Evolutionary conservation across 2,797 vertebrate species (phyloP), one percentile per base, ranked within the genome.

Genomic region (Sibirionetta formosa): DNA sequence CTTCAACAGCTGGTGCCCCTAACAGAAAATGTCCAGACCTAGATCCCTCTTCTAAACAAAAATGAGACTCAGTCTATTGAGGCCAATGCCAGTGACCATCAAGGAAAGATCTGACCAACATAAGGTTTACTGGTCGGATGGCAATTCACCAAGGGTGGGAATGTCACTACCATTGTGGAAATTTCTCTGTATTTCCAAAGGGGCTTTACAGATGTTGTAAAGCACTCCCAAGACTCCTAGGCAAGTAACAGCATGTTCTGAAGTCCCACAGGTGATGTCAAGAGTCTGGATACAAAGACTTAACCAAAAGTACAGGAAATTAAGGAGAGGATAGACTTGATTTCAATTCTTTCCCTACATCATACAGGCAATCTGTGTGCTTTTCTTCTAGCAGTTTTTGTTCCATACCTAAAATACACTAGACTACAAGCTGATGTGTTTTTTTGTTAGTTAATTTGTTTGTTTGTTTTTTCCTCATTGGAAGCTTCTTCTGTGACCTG

Each of bases 11-110:
- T 42, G 22, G 14, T 70, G 80, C 46, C 88, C n/a, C 36, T 90
- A 90, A 83, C 69, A 46, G 77, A 93, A 95, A 93, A 60, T 1
- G 17, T 65, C 42, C 42, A 82, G 58, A 90, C 46, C 29, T 44
- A 65, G 56, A 69, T 17, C 15, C 29, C 64, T 84, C 48, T 86
- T 84, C 63, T 61, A 88, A 80, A 69, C 19, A 92, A 71, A 60
- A 82, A n/a, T 19, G 36, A 88, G 46, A 86, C 20, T 72, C 48
- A 73, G 20, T 18, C 29, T 89, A 76, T 63, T 70, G 46, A 82
- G 78, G 63, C 42, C 70, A 82, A 16, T 29, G 27, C 23, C 36
- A 56, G 33, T 48, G 70, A 80, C 72, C 42, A 36, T 36, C 44
- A 73, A 71, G 42, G 64, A 88, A 82, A 77, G 31, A 27, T 50